Evolutionary conservation across 2,888 invertebrate genomes (phyloP), one percentile per base, ranked within the genome.

Genomic region (Eupithecia vulgata): DNA sequence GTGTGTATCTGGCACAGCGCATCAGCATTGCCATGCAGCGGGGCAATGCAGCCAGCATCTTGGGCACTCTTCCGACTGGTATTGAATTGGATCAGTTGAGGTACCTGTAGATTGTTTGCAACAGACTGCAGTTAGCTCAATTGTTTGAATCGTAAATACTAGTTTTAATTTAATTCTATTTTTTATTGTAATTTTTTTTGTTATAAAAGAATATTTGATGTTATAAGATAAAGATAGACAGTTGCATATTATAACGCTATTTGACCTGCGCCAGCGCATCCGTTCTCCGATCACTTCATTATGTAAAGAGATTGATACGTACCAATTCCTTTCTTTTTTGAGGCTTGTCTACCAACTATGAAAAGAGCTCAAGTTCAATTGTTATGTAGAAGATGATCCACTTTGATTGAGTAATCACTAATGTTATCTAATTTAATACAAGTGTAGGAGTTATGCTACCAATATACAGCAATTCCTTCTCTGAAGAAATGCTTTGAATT

Each of bases 271-370:
- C 48, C 62, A 34, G 35, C 35, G 35, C 62, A 62, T 62, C 62
- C 62, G 62, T 62, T 62, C 35, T 8, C 61, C 61, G 30, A 62
- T 35, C 61, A 62, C 35, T 62, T 48, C 5, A 17, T 62, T 62
- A 34, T 17, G n/a, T 62, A 62, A 62, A 30, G 62, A 62, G 45
- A 45, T 40, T 65, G 64, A 65, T 40, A 21, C 35, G 34, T 62
- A 34, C 35, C 65, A 65, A 65, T 65, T 52, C 65, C 42, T 42
- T 65, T 65, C 42, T 42, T 40, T 59, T 62, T 62, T 5, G 34
- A 17, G 17, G 12, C n/a, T 10, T 30, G 5, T 62, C 34, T 35
- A 17, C 10, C 10, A 21, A 52, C 48, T 52, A 21, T 10, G n/a
- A 52, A 52, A n/a, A 8, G 48, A 52, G 21, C 48, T 52, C 48